Percentiles rank a stretch among this genome's conserved stretches.
Conservation (phyloP, 1,140 invertebrate genomes). For the Oscheius sp. region DNA sequence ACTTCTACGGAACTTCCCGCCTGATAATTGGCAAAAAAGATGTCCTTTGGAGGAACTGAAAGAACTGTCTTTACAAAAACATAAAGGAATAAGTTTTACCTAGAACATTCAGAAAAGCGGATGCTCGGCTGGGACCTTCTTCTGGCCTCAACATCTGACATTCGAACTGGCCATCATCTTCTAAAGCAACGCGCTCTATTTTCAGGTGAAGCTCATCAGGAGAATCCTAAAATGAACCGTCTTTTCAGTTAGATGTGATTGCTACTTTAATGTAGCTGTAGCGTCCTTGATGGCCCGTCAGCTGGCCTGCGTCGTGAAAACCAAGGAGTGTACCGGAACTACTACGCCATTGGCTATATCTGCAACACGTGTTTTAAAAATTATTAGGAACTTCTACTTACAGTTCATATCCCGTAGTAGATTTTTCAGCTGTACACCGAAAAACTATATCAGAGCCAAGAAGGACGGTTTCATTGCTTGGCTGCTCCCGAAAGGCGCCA, state of each 20-base stretch:
- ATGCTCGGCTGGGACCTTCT: constrained; percentile 35
- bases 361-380: neutral
- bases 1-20: constrained; percentile 31
- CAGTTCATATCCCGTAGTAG: constrained; percentile 10
- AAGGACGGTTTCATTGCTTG: constrained; percentile 26
- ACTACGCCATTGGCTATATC: constrained; percentile 37
- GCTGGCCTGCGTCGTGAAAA: constrained; percentile 34
- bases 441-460: constrained; percentile 31
- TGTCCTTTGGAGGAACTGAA: constrained; percentile 32
- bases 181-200: constrained; percentile 34
- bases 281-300: constrained; percentile 38
- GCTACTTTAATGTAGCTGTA: constrained; percentile 40
- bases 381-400: constrained; percentile 10
- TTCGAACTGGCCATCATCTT: constrained; percentile 44
- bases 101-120: constrained; percentile 37
- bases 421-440: constrained; percentile 29
- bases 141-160: constrained; percentile 42
- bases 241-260: neutral
- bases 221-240: constrained; percentile 22
- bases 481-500: constrained; percentile 19
- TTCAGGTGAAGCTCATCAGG: constrained; percentile 38
- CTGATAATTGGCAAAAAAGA: constrained; percentile 39
- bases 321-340: constrained; percentile 37
- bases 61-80: constrained; percentile 1
- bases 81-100: constrained; percentile 17